These are phyloP conservation scores for Connochaetes taurinus DNA, from an alignment of 2,113 vertebrate species.

Conservation along the genomic window DNA sequence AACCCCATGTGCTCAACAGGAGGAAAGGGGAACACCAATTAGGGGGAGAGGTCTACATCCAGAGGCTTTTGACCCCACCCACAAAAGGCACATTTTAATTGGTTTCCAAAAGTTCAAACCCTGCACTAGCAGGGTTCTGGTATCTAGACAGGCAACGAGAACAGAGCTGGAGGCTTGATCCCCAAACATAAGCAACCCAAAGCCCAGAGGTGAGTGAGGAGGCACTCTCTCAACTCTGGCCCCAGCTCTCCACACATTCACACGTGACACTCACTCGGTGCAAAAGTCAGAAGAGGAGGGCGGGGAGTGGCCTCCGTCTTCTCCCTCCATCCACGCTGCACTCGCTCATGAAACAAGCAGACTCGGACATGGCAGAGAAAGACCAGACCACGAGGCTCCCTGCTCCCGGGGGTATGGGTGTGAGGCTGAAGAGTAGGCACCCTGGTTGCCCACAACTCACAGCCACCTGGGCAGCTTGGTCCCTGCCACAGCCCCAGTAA, in stretches of 20 bases:
- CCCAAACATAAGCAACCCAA: background rate
- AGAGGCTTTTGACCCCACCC: conserved; percentile 34
- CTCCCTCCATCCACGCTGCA: background rate
- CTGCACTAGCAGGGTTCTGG: conserved; percentile 48
- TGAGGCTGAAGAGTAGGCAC: background rate
- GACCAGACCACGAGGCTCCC: background rate
- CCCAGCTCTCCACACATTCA: background rate
- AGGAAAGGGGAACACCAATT: background rate
- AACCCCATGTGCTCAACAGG: background rate
- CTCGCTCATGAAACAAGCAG: background rate
- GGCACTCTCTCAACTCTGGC: background rate
- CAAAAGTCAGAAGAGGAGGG: background rate
- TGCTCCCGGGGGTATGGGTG: background rate
- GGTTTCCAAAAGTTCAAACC: conserved; percentile 61
- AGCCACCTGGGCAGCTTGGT: background rate
- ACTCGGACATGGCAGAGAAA: background rate
- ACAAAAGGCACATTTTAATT: conserved; percentile 72
- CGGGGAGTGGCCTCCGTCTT: background rate
- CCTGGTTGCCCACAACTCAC: background rate
- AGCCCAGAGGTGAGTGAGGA: background rate
- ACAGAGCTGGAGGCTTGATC: background rate
- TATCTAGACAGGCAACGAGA: conserved; percentile 53
- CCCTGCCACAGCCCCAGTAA: background rate
- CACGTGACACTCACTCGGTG: background rate
- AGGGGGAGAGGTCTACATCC: background rate